Evolutionary conservation across 1,140 invertebrate genomes (phyloP), one percentile per base, ranked within the genome.

Genomic region (Galleria mellonella): DNA sequence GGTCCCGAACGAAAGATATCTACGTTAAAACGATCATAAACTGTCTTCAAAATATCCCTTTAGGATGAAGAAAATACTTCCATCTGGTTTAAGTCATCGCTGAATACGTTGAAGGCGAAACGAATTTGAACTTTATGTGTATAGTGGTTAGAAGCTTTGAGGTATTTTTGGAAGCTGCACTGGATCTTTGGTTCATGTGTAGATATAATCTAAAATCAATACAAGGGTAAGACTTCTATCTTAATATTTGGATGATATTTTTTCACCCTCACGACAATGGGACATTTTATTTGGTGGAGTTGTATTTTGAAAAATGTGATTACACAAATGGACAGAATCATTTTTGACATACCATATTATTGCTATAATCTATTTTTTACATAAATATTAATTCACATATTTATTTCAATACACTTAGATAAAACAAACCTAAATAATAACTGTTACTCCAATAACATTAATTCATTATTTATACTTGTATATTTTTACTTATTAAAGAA

Each of bases 191-290:
- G 40, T 11, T 28, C 8, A 32, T 23, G 40, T 42, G 6, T 42
- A 32, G 40, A 42, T 42, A 42, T 42, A 42, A 42, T 42, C 40
- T 42, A 9, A 42, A 42, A 32, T 42, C 40, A 23, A 42, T 42
- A 32, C 40, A 32, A 38, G 40, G 40, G 27, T 40, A 40, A 10
- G 13, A 5, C 10, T 7, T 13, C 6, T 35, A 12, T 40, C 28
- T 29, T 40, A 40, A 40, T 40, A 40, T 29, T n/a, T 40, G 9
- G 23, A 38, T 7, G 5, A 11, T 2, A 23, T 27, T 14, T 35
- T 35, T 10, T 35, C 32, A 11, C 9, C 5, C 32, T 35, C 11
- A 12, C 11, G 17, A 23, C 17, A 23, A 23, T 23, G 17, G 17
- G 2, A 23, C 17, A 23, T 23, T 23, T 23, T 6, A 6, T 23